Evolutionary conservation across 2,797 vertebrate species (phyloP).

Genomic region (Pelobates cultripes): DNA sequence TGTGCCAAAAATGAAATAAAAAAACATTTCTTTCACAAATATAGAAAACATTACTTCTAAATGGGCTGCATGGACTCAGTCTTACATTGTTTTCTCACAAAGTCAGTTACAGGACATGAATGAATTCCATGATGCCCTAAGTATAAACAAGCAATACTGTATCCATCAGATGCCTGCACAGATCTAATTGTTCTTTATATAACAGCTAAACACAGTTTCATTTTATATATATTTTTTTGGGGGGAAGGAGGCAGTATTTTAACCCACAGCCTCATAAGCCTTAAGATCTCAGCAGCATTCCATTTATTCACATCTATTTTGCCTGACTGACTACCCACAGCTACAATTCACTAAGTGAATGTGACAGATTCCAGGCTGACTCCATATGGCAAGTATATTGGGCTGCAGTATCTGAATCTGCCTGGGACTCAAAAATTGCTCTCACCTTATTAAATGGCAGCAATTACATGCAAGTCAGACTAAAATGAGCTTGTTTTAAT

Average conservation of each 20-base stretch:
- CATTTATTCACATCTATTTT: conserved; percentile 73
- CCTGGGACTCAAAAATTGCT: conserved; percentile 58
- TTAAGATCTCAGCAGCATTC: conserved; percentile 73
- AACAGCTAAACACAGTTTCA: conserved; percentile 59
- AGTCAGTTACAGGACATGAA: background rate
- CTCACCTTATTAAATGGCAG: conserved; percentile 81
- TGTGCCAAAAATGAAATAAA: conserved; percentile 21
- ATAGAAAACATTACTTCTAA: background rate
- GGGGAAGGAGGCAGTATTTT: conserved; percentile 60
- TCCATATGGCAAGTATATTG: conserved; percentile 78
- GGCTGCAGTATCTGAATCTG: conserved; percentile 65
- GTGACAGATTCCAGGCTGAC: conserved; percentile 82
- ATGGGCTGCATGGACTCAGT: background rate
- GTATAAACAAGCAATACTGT: background rate
- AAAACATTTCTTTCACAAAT: conserved; percentile 1
- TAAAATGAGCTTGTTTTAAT: conserved; percentile 65
- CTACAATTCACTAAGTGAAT: conserved; percentile 81
- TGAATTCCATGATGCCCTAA: background rate
- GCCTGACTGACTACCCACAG: conserved; percentile 79
- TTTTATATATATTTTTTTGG: conserved; percentile 61
- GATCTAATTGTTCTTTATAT: conserved; percentile 65
- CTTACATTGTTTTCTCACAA: conserved; percentile 5
- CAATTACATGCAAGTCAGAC: conserved; percentile 73
- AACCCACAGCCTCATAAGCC: conserved; percentile 67
- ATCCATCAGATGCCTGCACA: conserved; percentile 33